A percentile compares a stretch with the other conserved stretches of the same genome.
phyloP scores from a whole-genome alignment of 2,888 invertebrate species.

The Baccha elongata region DNA sequence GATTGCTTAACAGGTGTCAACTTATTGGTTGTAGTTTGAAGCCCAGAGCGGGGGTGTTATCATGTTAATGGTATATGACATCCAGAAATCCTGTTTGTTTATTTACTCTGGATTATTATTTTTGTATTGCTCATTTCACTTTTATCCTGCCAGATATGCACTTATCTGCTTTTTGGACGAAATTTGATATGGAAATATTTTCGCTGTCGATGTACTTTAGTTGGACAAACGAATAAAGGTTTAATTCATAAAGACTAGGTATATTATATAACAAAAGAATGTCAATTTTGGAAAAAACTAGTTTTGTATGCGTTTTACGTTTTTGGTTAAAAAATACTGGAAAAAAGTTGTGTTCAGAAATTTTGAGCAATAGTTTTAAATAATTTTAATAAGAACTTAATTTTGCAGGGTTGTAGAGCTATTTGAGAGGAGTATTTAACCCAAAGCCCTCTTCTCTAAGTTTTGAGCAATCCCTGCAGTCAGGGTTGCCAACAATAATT shows the following conservation, averaged over 20 bases:
- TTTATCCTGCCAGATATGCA: background rate
- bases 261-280: too few species aligned
- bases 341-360: too few species aligned
- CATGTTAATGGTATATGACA: conserved; percentile 19
- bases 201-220: background rate
- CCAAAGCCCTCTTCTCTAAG: too few species aligned
- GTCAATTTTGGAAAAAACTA: too few species aligned
- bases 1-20: conserved; percentile 60
- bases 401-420: too few species aligned
- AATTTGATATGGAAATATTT: conserved; percentile 20
- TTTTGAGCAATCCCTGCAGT: too few species aligned
- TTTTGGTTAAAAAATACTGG: background rate
- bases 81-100: conserved; percentile 19
- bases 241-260: background rate
- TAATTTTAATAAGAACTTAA: too few species aligned
- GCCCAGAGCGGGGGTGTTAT: conserved; percentile 7
- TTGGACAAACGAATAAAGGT: background rate
- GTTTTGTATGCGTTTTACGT: too few species aligned
- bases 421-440: too few species aligned
- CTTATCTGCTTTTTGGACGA: conserved; percentile 11
- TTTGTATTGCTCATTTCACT: background rate
- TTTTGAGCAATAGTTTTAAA: too few species aligned
- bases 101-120: background rate
- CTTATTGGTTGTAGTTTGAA: conserved; percentile 3
- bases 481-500: too few species aligned